Conservation (phyloP, 2,113 vertebrate genomes). For the Gorilla gorilla region DNA sequence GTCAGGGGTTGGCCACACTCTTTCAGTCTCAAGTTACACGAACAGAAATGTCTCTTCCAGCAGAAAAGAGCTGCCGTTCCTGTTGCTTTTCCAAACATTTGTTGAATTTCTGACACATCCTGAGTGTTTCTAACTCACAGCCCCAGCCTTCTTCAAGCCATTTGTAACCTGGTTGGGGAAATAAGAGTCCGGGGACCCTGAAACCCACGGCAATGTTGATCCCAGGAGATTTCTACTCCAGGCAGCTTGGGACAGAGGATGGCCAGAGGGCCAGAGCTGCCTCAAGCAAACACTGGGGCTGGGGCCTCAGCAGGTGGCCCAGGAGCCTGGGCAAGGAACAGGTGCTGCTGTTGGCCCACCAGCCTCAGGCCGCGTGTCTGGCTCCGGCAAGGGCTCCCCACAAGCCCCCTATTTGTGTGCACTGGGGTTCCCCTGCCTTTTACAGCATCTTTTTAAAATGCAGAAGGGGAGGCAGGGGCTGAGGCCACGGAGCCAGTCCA, state of each 20-base stretch:
- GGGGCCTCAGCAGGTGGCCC: background rate
- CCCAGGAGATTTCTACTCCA: background rate
- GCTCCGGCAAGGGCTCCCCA: background rate
- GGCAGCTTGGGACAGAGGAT: background rate
- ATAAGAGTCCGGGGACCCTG: background rate
- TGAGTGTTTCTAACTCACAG: too few species aligned
- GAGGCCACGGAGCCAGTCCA: too few species aligned
- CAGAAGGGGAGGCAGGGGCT: background rate
- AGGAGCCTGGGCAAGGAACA: background rate
- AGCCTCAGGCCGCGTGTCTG: rapidly evolving
- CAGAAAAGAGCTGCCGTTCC: too few species aligned
- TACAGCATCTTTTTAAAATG: background rate
- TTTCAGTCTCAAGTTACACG: background rate
- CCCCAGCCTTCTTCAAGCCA: background rate
- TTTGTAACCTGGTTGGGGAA: background rate
- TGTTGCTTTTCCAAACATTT: background rate
- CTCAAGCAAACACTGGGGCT: background rate
- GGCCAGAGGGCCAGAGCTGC: background rate
- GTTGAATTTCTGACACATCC: background rate
- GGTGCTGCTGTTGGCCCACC: too few species aligned
- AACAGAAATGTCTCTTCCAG: background rate
- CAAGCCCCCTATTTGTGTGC: too few species aligned
- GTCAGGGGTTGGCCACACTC: too few species aligned
- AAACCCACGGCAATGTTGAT: background rate
- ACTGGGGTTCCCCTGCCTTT: background rate